Percentiles rank a stretch among this genome's conserved stretches.
phyloP scores from a whole-genome alignment of 2,797 vertebrate genomes.

The Arnoldichthys spilopterus region DNA sequence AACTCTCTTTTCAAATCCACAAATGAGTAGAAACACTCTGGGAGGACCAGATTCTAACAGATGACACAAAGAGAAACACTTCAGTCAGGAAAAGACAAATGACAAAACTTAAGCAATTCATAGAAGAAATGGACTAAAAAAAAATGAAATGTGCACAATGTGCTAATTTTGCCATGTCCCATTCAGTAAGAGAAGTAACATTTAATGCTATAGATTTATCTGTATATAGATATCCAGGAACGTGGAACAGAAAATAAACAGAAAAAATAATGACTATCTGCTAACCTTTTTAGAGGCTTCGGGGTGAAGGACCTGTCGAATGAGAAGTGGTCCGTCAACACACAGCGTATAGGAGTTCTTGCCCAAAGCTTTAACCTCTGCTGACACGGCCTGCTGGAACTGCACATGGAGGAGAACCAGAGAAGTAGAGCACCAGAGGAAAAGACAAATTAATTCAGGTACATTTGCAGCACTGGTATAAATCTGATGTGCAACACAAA shows the following conservation, averaged over 20 bases:
- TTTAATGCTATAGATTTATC: no score
- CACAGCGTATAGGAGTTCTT: slow-evolving; percentile 88
- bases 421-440: not conserved
- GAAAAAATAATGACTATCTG: no score
- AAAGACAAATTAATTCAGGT: no score
- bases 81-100: not conserved
- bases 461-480: not conserved
- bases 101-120: not conserved
- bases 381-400: slow-evolving; percentile 89
- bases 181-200: no score
- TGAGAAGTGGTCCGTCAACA: slow-evolving; percentile 87
- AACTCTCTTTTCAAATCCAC: slow-evolving; percentile 92
- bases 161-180: not conserved
- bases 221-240: no score
- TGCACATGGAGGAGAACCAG: slow-evolving; percentile 58
- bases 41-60: slow-evolving; percentile 87
- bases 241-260: no score
- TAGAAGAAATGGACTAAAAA: not conserved
- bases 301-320: slow-evolving; percentile 93
- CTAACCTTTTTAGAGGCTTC: slow-evolving; percentile 95
- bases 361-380: slow-evolving; percentile 88
- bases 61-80: slow-evolving; percentile 17
- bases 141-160: not conserved
- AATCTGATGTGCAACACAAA: not conserved
- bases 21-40: slow-evolving; percentile 94